Base-by-base conservation (phyloP, 1,140 invertebrate genomes). In the Pinna nobilis region DNA sequence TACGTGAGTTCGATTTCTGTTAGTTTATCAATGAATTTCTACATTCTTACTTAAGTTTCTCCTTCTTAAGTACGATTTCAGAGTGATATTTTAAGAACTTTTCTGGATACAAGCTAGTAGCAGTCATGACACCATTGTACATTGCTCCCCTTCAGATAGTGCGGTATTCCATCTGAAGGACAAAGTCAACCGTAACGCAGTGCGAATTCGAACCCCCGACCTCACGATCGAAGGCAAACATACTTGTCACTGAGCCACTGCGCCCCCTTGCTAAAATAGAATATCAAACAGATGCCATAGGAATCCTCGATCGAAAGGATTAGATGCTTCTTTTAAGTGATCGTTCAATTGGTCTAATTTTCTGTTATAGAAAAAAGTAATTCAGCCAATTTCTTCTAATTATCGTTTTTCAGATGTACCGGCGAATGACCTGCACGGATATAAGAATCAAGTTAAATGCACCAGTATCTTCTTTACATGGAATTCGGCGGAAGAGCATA, bases 371-470 rank as follows among this genome's bases (percentile, higher is more conserved):
- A n/a, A 53, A n/a, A 13, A 1, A 2, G 2, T 9, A 20, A 18
- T 7, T 23, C 7, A 7, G 23, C 6, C 23, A 53, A 23, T 15
- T 32, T 6, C 32, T 2, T 41, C 18, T 13, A 33, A 11, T 70
- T 32, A n/a, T 32, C 39, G 13, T 33, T 53, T 66, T 70, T 37
- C 78, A 79, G 78, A 32, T 73, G 1, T 64, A 64, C 57, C 51
- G 78, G 32, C 74, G 60, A 30, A 23, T 77, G 41, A 80, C 73
- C 30, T 80, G 67, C 33, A 59, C 47, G 28, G 78, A 80, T 61
- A 74, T 80, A n/a, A 41, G 64, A 32, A 53, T 80, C 18, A 77
- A 71, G 39, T 57, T 80, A 49, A 64, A 65, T 20, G 70, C 66
- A n/a, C 51, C 51, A 5, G 66, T 69, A 5, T 57, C 51, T 11